Evolutionary conservation across 2,888 invertebrate species (phyloP).

Genomic region (Rhodophaea formosa): DNA sequence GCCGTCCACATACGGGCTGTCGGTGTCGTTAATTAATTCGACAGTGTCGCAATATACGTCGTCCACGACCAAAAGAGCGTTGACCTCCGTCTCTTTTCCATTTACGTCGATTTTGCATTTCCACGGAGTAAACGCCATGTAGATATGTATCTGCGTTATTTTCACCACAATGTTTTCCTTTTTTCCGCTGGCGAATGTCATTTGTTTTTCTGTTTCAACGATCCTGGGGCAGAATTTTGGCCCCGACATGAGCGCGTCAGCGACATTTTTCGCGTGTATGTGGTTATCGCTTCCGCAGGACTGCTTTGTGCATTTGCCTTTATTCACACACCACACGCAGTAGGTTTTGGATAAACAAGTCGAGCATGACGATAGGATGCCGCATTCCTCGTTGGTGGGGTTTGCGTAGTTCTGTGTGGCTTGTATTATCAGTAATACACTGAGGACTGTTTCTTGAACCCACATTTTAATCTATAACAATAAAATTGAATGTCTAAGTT

Average conservation of each 20-base stretch:
- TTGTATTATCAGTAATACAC: constrained; percentile 24
- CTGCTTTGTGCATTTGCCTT: constrained; percentile 60
- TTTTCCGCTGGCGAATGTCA: constrained; percentile 50
- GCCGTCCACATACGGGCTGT: constrained; percentile 44
- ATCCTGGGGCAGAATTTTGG: constrained; percentile 60
- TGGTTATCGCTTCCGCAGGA: constrained; percentile 64
- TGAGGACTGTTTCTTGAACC: not conserved
- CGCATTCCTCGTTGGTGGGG: constrained; percentile 34
- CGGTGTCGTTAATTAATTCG: constrained; percentile 48
- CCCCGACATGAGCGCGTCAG: constrained; percentile 55
- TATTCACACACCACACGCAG: constrained; percentile 67
- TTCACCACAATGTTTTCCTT: constrained; percentile 49
- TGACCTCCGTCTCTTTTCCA: constrained; percentile 39
- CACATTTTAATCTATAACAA: constrained; percentile 3
- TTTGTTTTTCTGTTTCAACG: constrained; percentile 41
- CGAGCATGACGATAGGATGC: constrained; percentile 46
- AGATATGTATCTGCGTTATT: constrained; percentile 64
- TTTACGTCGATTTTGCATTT: constrained; percentile 52
- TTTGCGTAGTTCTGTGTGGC: constrained; percentile 11
- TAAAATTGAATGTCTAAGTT: too few relatives aligned
- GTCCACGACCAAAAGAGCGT: constrained; percentile 49
- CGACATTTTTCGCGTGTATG: constrained; percentile 52
- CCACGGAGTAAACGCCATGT: constrained; percentile 69
- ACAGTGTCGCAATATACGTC: constrained; percentile 55
- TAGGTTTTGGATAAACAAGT: constrained; percentile 48